Evolutionary conservation across 2,113 vertebrate species (phyloP).

Genomic region (Nothoprocta perdicaria): DNA sequence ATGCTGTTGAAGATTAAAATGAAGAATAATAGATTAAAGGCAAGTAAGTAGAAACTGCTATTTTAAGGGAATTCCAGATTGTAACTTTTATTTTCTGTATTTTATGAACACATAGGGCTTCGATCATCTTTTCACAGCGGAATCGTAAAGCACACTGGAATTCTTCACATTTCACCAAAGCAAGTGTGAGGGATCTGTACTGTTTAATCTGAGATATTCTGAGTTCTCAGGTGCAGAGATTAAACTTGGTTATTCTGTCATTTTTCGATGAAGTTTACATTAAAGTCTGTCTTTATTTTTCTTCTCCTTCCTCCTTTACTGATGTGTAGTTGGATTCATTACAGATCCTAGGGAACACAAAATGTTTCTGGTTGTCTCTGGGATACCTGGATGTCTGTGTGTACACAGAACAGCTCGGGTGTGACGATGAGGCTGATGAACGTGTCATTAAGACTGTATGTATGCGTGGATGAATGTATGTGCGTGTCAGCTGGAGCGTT

Average conservation of each 20-base stretch:
- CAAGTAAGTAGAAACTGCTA: not conserved
- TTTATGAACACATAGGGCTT: not conserved
- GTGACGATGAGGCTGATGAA: not conserved
- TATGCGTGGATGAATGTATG: rapidly evolving
- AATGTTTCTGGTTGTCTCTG: not conserved
- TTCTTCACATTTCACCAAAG: not conserved
- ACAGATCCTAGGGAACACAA: not conserved
- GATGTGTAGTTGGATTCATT: not conserved
- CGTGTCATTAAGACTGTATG: rapidly evolving
- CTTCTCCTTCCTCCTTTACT: rapidly evolving
- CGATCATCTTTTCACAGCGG: not conserved
- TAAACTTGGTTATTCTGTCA: not conserved
- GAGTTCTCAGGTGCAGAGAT: not conserved
- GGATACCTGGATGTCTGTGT: not conserved
- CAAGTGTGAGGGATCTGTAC: not conserved
- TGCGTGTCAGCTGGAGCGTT: not conserved
- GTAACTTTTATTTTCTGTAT: not conserved
- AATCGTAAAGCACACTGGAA: not conserved
- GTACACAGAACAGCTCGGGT: rapidly evolving
- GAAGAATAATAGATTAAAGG: not conserved
- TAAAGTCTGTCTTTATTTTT: not conserved
- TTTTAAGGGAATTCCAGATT: not conserved
- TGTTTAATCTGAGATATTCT: not conserved
- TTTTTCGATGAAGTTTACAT: not conserved
- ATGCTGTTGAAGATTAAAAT: not conserved